These are phyloP conservation scores for Halichoeres trimaculatus DNA, from an alignment of 2,113 vertebrate genomes.

Conservation along the genomic window DNA sequence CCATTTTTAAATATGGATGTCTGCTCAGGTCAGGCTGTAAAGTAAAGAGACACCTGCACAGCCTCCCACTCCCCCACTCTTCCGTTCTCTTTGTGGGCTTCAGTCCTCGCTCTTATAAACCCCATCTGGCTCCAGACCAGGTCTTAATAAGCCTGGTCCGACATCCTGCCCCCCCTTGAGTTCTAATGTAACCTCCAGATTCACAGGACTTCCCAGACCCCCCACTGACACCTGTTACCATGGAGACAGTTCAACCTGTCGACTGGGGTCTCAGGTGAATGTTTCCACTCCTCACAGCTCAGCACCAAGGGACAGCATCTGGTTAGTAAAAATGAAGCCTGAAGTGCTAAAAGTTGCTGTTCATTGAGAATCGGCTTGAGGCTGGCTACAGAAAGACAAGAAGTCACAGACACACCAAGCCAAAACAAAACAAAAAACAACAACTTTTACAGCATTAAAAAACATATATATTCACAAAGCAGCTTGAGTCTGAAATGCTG, in stretches of 20 bases:
- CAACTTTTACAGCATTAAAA: too few species aligned
- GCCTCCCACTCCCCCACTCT: background rate
- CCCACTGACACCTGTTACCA: conserved; percentile 65
- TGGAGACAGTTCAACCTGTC: conserved; percentile 58
- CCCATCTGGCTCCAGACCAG: background rate
- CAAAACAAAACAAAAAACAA: too few species aligned
- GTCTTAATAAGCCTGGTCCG: background rate
- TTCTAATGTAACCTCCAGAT: conserved; percentile 10
- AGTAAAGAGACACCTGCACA: background rate
- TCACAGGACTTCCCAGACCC: conserved; percentile 7
- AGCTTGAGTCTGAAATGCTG: too few species aligned
- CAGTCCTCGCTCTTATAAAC: background rate
- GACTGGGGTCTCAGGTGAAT: conserved; percentile 43
- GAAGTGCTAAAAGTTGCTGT: too few species aligned
- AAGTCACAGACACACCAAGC: too few species aligned
- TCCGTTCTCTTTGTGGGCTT: conserved; percentile 4
- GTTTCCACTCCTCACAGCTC: background rate
- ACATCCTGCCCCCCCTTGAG: background rate
- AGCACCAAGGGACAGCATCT: too few species aligned
- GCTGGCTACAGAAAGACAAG: too few species aligned
- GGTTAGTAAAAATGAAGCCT: too few species aligned
- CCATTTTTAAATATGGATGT: too few species aligned
- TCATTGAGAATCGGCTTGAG: too few species aligned
- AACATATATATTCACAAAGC: too few species aligned
- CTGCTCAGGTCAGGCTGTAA: too few species aligned